Evolutionary conservation across 1,140 invertebrate species (phyloP), one percentile per base, ranked within the genome.

Genomic region (Ridgeia piscesae): DNA sequence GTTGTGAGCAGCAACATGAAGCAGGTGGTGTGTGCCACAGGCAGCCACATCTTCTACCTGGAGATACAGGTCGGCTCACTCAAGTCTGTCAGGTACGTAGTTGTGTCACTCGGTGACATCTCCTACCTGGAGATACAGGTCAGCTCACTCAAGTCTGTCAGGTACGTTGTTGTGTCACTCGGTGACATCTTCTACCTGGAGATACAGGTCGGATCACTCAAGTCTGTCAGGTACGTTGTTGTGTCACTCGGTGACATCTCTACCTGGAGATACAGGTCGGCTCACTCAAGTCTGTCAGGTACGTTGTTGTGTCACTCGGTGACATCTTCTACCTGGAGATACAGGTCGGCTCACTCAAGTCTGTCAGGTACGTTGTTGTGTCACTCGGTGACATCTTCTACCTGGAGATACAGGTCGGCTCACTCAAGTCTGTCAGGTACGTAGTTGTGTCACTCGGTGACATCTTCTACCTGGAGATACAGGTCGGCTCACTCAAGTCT

Each of bases 381-480:
- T n/a, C n/a, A n/a, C n/a, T n/a, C n/a, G n/a, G n/a, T n/a, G n/a
- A 98, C 93, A 95, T 99, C 0, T 99, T 97, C 96, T 99, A 99
- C 94, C 97, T 99, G 93, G 97, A 98, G 95, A 98, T 99, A 88
- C 96, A 96, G 90, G 96, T 95, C 0, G 97, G 97, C 35, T 96
- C 97, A 94, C 92, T 96, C 27, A 94, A 92, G 91, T 93, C 94
- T 93, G 92, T 95, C 89, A 94, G 95, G 95, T 96, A 93, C 92
- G 92, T 93, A n/a, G n/a, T n/a, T n/a, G n/a, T n/a, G n/a, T n/a
- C n/a, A n/a, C n/a, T n/a, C n/a, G n/a, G n/a, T n/a, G n/a, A 98
- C 93, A 95, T 99, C 0, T 99, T 97, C 96, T 99, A 99, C 94
- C 97, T 99, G 93, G 97, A 98, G 95, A 98, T 99, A 88, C 96